Conservation (phyloP, 2,888 invertebrate genomes). For the Meiosimyza decipiens region DNA sequence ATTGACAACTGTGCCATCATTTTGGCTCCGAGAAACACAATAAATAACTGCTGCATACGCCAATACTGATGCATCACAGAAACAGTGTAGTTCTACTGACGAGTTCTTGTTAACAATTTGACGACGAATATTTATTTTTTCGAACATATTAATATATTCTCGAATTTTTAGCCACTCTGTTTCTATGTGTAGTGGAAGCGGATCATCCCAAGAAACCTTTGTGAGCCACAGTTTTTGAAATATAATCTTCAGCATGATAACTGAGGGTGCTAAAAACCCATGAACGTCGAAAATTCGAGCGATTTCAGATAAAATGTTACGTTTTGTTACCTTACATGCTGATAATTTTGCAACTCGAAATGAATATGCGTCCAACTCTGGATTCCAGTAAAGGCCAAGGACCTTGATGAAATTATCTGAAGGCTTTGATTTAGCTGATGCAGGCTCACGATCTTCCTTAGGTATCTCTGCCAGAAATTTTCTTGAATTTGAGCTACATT, state of each 20-base stretch:
- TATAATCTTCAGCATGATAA: constrained; percentile 38
- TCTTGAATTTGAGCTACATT: constrained; percentile 12
- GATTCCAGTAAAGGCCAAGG: constrained; percentile 40
- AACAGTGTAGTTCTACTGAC: background rate
- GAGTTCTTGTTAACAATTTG: background rate
- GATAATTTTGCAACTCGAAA: constrained; percentile 22
- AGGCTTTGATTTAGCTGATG: constrained; percentile 10
- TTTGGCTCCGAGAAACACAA: constrained; percentile 8
- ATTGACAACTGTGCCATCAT: background rate
- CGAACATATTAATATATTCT: constrained; percentile 15
- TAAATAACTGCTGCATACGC: constrained; percentile 10
- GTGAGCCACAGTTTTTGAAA: constrained; percentile 43
- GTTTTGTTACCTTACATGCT: constrained; percentile 26
- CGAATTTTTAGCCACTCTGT: constrained; percentile 11
- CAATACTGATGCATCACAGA: constrained; percentile 16
- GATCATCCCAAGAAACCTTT: constrained; percentile 40
- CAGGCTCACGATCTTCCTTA: constrained; percentile 9
- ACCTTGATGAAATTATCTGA: constrained; percentile 32
- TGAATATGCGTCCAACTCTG: constrained; percentile 29
- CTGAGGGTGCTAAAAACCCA: constrained; percentile 39
- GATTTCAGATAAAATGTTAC: constrained; percentile 36
- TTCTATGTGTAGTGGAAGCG: constrained; percentile 25
- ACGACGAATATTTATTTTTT: constrained; percentile 17
- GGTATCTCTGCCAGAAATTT: constrained; percentile 11
- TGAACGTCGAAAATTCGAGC: constrained; percentile 40